These are phyloP conservation scores for Pangasius mekongensis DNA, from an alignment of 2,797 vertebrate species.

Conservation along the genomic window DNA sequence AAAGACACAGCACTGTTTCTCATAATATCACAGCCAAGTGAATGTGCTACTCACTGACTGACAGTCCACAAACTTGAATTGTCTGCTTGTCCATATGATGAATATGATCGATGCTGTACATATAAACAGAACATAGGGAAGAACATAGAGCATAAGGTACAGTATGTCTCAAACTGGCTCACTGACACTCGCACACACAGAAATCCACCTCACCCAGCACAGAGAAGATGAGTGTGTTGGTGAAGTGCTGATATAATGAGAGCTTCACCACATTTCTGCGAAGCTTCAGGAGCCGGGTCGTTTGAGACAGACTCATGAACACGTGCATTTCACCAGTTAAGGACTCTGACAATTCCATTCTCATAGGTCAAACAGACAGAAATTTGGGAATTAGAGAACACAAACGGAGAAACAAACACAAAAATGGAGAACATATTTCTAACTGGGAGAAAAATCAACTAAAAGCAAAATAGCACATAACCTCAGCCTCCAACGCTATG, in stretches of 20 bases:
- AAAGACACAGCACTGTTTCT: background rate
- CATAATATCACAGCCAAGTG: background rate
- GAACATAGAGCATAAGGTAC: background rate
- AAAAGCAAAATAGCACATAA: background rate
- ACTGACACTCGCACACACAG: background rate
- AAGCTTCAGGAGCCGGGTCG: constrained; percentile 86
- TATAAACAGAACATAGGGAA: background rate
- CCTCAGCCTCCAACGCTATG: background rate
- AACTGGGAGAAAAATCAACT: background rate
- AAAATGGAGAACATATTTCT: background rate
- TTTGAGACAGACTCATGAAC: constrained; percentile 89
- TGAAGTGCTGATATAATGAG: constrained; percentile 88
- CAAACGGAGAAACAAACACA: constrained; percentile 32
- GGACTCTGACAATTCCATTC: constrained; percentile 65
- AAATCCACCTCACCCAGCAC: constrained; percentile 77
- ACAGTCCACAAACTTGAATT: constrained; percentile 81
- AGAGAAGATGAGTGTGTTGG: constrained; percentile 87
- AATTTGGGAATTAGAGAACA: constrained; percentile 33
- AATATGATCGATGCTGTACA: constrained; percentile 85
- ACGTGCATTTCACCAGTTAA: constrained; percentile 79
- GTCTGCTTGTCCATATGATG: constrained; percentile 85
- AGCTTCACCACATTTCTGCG: constrained; percentile 87
- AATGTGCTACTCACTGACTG: constrained; percentile 81
- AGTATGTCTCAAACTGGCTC: background rate
- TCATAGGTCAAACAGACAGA: constrained; percentile 33